phyloP scores from a whole-genome alignment of 1,140 invertebrate genomes.

The Anagrus nilaparvatae region DNA sequence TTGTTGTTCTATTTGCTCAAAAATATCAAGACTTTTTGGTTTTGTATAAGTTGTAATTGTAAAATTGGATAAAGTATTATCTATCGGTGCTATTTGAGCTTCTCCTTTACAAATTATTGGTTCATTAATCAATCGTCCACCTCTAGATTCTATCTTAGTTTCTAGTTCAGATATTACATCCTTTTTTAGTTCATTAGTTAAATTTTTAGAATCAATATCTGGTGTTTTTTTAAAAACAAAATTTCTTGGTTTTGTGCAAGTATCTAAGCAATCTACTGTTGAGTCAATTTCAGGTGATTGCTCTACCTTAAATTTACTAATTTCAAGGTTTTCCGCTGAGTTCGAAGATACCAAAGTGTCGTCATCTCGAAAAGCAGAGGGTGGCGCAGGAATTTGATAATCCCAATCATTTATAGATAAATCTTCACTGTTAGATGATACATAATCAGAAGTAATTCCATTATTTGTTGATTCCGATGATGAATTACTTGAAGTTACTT shows the following conservation, averaged over 20 bases:
- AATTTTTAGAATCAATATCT: not conserved
- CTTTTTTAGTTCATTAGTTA: slow-evolving; percentile 3
- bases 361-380: slow-evolving; percentile 47
- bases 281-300: no score
- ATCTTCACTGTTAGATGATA: slow-evolving; percentile 31
- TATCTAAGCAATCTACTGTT: no score
- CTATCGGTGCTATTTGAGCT: slow-evolving; percentile 28
- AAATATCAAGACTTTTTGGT: slow-evolving; percentile 33
- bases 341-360: slow-evolving; percentile 29
- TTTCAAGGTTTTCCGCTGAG: no score
- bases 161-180: slow-evolving; percentile 29
- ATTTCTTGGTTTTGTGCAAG: not conserved
- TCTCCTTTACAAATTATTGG: not conserved
- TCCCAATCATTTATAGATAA: slow-evolving; percentile 45
- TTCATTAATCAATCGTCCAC: slow-evolving; percentile 7
- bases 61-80: slow-evolving; percentile 38
- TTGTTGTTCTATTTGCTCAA: slow-evolving; percentile 21
- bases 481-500: no score
- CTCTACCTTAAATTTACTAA: no score
- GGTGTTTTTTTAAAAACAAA: slow-evolving; percentile 6
- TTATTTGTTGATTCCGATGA: no score
- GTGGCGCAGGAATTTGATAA: slow-evolving; percentile 53
- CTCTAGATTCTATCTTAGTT: slow-evolving; percentile 16
- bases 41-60: slow-evolving; percentile 37
- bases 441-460: slow-evolving; percentile 38